Percentiles rank a stretch among this genome's conserved stretches.
Evolutionary conservation across 2,888 invertebrate genomes (phyloP).

Genomic region (Laspeyria flexula): DNA sequence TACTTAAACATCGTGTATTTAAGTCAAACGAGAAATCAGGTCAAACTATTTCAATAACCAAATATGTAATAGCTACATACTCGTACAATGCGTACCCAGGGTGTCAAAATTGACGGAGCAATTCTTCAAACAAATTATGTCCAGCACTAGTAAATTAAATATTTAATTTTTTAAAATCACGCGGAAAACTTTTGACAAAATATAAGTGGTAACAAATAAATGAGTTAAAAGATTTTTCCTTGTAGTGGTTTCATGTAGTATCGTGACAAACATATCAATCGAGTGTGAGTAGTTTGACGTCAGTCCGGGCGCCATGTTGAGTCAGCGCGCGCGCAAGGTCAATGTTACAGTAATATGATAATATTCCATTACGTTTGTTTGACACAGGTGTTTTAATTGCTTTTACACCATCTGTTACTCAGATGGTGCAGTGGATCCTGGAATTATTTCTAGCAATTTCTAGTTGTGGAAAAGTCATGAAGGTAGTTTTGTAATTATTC

Average conservation of each 20-base stretch:
- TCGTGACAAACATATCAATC: constrained; percentile 30
- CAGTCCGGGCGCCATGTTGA: constrained; percentile 47
- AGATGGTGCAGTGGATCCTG: no score
- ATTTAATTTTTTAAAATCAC: no score
- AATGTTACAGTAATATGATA: constrained; percentile 47
- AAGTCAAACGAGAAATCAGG: no score
- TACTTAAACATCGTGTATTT: no score
- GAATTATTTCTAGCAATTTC: no score
- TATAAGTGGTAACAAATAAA: background rate
- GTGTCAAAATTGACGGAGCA: background rate
- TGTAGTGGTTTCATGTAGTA: background rate
- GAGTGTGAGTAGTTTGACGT: constrained; percentile 42
- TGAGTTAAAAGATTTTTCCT: background rate
- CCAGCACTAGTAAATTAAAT: no score
- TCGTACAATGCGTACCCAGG: background rate
- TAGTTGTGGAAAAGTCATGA: no score
- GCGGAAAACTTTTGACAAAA: background rate
- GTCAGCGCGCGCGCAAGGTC: constrained; percentile 61
- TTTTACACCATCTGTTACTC: background rate
- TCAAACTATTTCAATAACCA: no score
- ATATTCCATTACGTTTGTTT: constrained; percentile 34
- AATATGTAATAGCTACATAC: no score
- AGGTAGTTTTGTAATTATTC: no score
- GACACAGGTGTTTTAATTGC: background rate
- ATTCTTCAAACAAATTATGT: background rate